Evolutionary conservation across 2,888 invertebrate species (phyloP).

Genomic region (Pantelozetes paolii): DNA sequence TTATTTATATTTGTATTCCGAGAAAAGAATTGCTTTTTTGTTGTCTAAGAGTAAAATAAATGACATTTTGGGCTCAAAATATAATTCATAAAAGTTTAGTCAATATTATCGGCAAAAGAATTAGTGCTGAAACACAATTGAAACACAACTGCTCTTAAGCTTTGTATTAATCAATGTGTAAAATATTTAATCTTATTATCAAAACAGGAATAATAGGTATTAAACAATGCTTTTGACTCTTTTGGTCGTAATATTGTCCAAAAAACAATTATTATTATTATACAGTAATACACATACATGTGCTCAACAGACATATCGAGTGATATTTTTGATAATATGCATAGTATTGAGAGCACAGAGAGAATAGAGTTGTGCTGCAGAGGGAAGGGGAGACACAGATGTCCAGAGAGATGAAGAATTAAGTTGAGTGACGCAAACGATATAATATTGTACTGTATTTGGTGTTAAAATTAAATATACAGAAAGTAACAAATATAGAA

Average conservation of each 20-base stretch:
- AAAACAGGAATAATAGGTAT: background rate
- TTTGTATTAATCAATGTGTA: too few relatives aligned
- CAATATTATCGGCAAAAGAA: too few relatives aligned
- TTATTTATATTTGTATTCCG: background rate
- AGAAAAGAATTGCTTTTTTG: background rate
- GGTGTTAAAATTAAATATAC: conserved; percentile 34
- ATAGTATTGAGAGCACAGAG: background rate
- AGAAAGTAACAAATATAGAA: conserved; percentile 33
- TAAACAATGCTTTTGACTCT: background rate
- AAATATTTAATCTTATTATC: background rate
- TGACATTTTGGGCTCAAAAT: conserved; percentile 2
- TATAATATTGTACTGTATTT: conserved; percentile 16
- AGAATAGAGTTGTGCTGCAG: background rate
- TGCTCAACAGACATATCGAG: conserved; percentile 3
- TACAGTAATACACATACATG: too few relatives aligned
- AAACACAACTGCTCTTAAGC: too few relatives aligned
- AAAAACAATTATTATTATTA: conserved; percentile 24
- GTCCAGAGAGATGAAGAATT: conserved; percentile 32
- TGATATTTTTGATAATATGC: background rate
- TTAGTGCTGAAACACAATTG: too few relatives aligned
- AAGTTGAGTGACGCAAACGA: conserved; percentile 23
- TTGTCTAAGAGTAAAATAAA: background rate
- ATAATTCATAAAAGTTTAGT: background rate
- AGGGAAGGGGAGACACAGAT: conserved; percentile 28
- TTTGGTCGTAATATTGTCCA: background rate